A percentile compares a stretch with the other conserved stretches of the same genome.
These are phyloP conservation scores for Osmerus mordax DNA, from an alignment of 2,113 vertebrate genomes.

Conservation along the genomic window DNA sequence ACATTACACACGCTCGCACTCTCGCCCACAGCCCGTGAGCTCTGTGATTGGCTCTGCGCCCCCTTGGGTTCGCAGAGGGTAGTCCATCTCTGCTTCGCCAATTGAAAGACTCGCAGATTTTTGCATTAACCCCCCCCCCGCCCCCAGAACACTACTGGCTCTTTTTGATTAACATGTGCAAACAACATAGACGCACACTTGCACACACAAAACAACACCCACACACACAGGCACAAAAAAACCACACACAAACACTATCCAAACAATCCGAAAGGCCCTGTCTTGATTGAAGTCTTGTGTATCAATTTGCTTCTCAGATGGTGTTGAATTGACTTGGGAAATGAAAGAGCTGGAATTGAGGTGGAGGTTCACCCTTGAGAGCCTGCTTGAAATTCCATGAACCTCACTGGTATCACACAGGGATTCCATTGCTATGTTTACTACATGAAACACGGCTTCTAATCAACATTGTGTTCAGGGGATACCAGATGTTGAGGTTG, in stretches of 20 bases:
- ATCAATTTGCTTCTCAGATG: background rate
- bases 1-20: no score
- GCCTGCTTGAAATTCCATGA: background rate
- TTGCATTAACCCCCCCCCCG: background rate
- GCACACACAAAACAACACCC: no score
- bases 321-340: background rate
- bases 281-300: background rate
- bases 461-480: background rate
- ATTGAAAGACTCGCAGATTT: background rate
- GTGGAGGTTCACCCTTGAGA: background rate
- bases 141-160: background rate
- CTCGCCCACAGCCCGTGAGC: background rate
- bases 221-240: no score
- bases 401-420: background rate
- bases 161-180: background rate
- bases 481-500: background rate
- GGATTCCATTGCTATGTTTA: background rate
- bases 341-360: conserved; percentile 3
- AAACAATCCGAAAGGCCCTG: no score
- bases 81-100: background rate
- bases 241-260: no score
- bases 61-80: background rate
- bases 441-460: background rate
- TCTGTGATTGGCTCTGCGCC: background rate
- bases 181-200: background rate